Evolutionary conservation across 2,797 vertebrate species (phyloP), one percentile per base, ranked within the genome.

Genomic region (Chiroxiphia lanceolata): DNA sequence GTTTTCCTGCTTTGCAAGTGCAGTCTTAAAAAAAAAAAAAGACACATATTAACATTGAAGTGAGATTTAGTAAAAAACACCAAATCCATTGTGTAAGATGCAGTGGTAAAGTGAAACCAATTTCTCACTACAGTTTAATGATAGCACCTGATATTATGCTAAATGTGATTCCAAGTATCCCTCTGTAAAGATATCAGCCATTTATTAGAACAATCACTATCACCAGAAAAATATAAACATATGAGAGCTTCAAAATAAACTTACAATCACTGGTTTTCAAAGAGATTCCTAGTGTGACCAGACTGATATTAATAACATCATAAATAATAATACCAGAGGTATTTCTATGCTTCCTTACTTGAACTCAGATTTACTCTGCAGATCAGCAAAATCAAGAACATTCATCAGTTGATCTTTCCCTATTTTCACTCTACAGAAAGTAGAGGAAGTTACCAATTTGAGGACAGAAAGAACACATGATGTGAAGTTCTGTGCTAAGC

Each of bases 1-100:
- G 72, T 96, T 90, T 94, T 98, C 97, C 23, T 97, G 97, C 67
- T 97, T 98, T 31, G 95, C 89, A 85, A 96, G 59, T 21, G 94
- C 87, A 45, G 48, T 90, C 98, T 96, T 53, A 95, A 77, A 78
- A 92, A 76, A 83, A 83, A 10, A 48, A 42, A 44, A 11, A 6
- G 9, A 29, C 4, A 64, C 9, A 21, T 10, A 72, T 27, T 33
- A 76, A 21, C 11, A 74, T 12, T 26, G 79, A 81, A 71, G 40
- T 17, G 4, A 54, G 11, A 83, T 25, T 48, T 27, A 22, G 2
- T 42, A 9, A 22, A 27, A 48, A 15, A 57, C 15, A 34, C 29
- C 50, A 7, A 29, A 29, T 4, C 1, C 4, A 38, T 5, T 5
- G 1, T 15, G 5, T 47, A 68, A 75, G 15, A 76, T 5, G 47